A percentile compares a stretch with the other conserved stretches of the same genome.
Evolutionary conservation across 2,113 vertebrate species (phyloP).

Genomic region (Plestiodon gilberti): DNA sequence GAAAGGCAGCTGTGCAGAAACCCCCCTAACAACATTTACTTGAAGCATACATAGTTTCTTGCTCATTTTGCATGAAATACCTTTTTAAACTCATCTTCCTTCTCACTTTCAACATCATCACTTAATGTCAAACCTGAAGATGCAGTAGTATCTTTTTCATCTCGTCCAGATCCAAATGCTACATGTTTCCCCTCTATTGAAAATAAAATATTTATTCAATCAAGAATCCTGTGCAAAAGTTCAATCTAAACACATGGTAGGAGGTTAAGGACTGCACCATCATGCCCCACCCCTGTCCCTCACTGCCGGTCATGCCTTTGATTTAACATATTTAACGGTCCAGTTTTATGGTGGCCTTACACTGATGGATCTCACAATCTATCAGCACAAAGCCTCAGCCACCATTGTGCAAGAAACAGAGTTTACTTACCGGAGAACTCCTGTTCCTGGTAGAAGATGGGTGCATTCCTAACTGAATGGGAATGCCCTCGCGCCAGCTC

Average conservation of each 20-base stretch:
- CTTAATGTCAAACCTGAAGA: neutral
- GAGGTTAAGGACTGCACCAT: neutral
- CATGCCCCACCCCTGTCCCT: neutral
- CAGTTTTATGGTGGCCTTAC: too few relatives aligned
- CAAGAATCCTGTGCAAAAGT: neutral
- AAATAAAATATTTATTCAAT: conserved; percentile 12
- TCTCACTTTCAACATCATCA: conserved; percentile 60
- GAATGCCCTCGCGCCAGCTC: too few relatives aligned
- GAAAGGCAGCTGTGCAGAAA: too few relatives aligned
- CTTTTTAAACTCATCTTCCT: conserved; percentile 83
- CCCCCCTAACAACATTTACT: too few relatives aligned
- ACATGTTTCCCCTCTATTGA: conserved; percentile 66
- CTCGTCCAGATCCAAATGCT: conserved; percentile 61
- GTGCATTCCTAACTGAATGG: too few relatives aligned
- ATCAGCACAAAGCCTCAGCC: too few relatives aligned
- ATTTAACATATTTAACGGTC: neutral
- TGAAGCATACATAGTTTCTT: too few relatives aligned
- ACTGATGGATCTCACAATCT: too few relatives aligned
- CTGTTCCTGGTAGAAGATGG: too few relatives aligned
- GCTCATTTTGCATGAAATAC: conserved; percentile 57
- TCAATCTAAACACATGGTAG: neutral
- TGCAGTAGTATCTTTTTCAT: conserved; percentile 23
- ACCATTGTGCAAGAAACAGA: too few relatives aligned
- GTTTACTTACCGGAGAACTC: too few relatives aligned
- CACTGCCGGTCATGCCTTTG: neutral